These are phyloP conservation scores for Pseudorectes ferrugineus DNA, from an alignment of 2,113 vertebrate species.

Conservation along the genomic window DNA sequence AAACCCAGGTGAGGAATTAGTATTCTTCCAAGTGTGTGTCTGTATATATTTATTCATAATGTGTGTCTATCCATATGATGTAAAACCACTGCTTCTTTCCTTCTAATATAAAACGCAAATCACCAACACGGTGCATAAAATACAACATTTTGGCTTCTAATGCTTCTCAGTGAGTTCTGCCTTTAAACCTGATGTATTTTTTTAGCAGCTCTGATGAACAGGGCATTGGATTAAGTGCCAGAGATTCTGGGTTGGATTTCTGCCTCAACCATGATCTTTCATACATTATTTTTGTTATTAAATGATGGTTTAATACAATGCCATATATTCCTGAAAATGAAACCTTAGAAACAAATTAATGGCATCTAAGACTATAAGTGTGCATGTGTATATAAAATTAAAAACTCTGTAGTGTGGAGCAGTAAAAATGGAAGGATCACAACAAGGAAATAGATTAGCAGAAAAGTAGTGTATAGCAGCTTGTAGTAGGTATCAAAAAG, in stretches of 20 bases:
- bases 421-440: neutral
- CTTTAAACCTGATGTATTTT: neutral
- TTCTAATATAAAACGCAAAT: neutral
- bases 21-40: neutral
- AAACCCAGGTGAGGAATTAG: neutral
- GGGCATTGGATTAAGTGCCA: neutral
- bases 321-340: neutral
- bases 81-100: neutral
- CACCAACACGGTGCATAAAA: neutral
- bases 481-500: neutral
- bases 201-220: neutral
- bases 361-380: neutral
- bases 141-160: neutral
- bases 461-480: neutral
- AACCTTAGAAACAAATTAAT: neutral
- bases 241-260: neutral
- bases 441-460: neutral
- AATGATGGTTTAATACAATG: neutral
- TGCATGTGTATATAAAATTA: neutral
- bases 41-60: neutral
- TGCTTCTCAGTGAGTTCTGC: neutral
- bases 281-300: neutral
- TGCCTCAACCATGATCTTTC: neutral
- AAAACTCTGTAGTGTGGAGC: accelerated
- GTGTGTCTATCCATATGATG: neutral